Conservation (phyloP, 2,797 vertebrate species). For the Typhlichthys eigenmanni region DNA sequence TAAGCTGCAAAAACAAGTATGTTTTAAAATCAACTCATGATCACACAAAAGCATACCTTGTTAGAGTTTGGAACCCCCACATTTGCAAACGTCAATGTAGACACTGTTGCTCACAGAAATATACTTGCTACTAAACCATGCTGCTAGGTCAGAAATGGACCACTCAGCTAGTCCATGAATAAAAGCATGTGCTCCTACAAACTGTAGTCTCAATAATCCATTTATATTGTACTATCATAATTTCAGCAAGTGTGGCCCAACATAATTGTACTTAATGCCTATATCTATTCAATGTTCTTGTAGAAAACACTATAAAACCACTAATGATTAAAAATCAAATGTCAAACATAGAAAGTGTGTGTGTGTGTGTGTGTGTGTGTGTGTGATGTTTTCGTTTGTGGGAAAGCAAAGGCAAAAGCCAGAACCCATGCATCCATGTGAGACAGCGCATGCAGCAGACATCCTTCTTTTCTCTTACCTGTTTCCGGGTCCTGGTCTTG, state of each 20-base stretch:
- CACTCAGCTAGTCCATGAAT: conserved; percentile 32
- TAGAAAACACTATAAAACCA: conserved; percentile 1
- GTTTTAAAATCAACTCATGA: no score
- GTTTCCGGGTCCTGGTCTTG: conserved; percentile 98
- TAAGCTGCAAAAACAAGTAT: no score
- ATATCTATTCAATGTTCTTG: background rate
- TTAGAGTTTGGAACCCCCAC: no score
- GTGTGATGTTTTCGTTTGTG: conserved; percentile 16
- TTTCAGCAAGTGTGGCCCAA: no score
- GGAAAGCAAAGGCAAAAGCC: conserved; percentile 75
- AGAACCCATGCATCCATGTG: conserved; percentile 59
- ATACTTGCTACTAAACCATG: no score
- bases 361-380: conserved; percentile 4
- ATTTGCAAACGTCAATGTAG: no score
- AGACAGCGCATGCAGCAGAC: conserved; percentile 67
- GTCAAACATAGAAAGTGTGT: background rate
- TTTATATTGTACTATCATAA: conserved; percentile 4
- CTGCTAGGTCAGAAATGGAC: conserved; percentile 21
- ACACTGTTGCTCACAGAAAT: no score
- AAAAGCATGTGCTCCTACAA: conserved; percentile 22
- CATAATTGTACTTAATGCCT: background rate
- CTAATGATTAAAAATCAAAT: no score
- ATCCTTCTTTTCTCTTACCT: conserved; percentile 84
- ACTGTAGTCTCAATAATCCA: conserved; percentile 38
- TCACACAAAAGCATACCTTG: no score